These are phyloP conservation scores for Apodemia zela DNA, from an alignment of 2,888 invertebrate species.

Conservation along the genomic window DNA sequence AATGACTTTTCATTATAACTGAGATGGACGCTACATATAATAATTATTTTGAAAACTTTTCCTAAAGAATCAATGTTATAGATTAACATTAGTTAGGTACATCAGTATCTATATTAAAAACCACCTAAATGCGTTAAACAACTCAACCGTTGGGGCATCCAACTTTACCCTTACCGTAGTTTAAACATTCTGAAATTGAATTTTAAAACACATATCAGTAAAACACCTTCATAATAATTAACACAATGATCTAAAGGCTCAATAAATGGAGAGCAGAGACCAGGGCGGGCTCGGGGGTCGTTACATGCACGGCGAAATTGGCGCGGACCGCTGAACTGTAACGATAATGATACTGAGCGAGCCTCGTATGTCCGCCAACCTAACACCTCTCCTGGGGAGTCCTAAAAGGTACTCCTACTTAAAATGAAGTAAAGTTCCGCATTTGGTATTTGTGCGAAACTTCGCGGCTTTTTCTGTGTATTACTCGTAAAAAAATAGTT, in stretches of 20 bases:
- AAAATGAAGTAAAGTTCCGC: constrained; percentile 45
- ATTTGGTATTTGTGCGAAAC: constrained; percentile 70
- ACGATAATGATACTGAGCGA: constrained; percentile 66
- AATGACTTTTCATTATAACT: too few species aligned
- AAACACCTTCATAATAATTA: constrained; percentile 13
- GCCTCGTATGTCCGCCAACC: constrained; percentile 60
- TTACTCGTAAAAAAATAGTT: constrained; percentile 72
- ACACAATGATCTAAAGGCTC: constrained; percentile 39
- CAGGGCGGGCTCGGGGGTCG: constrained; percentile 55
- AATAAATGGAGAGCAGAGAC: constrained; percentile 57
- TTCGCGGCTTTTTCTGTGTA: constrained; percentile 54
- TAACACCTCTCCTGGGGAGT: constrained; percentile 67
- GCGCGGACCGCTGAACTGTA: constrained; percentile 63
- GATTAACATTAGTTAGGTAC: too few species aligned
- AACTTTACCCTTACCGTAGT: background rate
- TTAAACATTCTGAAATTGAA: background rate
- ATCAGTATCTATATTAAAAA: too few species aligned
- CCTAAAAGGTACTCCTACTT: constrained; percentile 59
- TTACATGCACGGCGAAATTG: constrained; percentile 63
- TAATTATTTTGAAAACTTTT: too few species aligned
- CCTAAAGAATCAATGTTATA: too few species aligned
- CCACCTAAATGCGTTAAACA: background rate
- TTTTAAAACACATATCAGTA: constrained; percentile 3
- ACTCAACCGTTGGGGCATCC: background rate
- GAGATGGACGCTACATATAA: too few species aligned